Evolutionary conservation across 2,113 vertebrate species (phyloP).

Genomic region (Ceyx melanurus): DNA sequence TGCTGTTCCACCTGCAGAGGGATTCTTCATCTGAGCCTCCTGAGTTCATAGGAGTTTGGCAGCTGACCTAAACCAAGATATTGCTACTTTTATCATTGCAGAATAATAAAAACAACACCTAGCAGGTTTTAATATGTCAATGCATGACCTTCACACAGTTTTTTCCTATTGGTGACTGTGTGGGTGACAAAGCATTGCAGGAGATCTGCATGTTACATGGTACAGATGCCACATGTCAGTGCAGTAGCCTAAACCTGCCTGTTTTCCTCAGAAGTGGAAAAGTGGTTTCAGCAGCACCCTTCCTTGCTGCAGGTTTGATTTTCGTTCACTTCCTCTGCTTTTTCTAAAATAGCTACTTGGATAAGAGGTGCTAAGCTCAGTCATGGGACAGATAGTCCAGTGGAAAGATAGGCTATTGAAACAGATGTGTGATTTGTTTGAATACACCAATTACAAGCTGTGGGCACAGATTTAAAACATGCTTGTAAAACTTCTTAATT

Average conservation of each 20-base stretch:
- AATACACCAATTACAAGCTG: neutral
- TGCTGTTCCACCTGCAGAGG: neutral
- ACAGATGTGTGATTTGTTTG: neutral
- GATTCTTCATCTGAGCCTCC: neutral
- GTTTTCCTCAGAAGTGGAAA: neutral
- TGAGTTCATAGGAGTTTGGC: neutral
- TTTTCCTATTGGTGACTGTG: neutral
- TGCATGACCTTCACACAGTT: neutral
- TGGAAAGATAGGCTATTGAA: neutral
- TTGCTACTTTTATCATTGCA: neutral
- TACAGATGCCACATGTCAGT: neutral
- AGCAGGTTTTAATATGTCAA: no score
- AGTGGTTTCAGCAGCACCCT: neutral
- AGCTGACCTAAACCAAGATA: neutral
- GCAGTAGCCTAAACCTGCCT: neutral
- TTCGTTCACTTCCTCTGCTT: neutral
- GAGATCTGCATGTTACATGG: neutral
- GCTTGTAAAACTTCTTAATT: neutral
- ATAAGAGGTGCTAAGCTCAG: constrained; percentile 31
- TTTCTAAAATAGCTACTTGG: constrained; percentile 16
- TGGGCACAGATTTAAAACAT: neutral
- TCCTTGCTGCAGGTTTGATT: neutral
- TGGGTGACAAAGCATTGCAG: neutral
- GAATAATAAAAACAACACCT: neutral
- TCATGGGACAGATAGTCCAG: constrained; percentile 5